Evolutionary conservation across 2,113 vertebrate genomes (phyloP).

Genomic region (Chelonoidis abingdonii): DNA sequence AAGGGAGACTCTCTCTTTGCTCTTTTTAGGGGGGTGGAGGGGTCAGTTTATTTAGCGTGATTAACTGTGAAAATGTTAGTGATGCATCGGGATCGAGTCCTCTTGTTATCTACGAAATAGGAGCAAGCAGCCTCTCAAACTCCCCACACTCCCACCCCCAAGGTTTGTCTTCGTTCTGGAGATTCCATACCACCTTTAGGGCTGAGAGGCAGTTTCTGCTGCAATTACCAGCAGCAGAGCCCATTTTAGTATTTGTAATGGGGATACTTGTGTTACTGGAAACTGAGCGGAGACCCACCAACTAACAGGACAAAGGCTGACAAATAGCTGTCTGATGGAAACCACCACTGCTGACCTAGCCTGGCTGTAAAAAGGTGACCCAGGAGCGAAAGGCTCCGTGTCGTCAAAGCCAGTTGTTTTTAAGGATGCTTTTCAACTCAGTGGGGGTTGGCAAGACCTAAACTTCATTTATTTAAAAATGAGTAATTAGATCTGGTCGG

Average conservation of each 20-base stretch:
- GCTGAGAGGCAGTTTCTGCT: neutral
- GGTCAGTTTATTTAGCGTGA: neutral
- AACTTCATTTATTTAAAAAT: too few relatives aligned
- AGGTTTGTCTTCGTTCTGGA: neutral
- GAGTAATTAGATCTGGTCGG: fast-evolving
- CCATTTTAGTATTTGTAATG: neutral
- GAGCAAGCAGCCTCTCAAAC: neutral
- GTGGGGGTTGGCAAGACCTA: neutral
- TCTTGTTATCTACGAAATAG: neutral
- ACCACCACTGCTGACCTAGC: neutral
- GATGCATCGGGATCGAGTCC: neutral
- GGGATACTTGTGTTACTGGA: neutral
- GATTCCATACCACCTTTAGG: neutral
- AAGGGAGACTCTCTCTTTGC: neutral
- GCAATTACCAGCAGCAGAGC: neutral
- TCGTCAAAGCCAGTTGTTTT: neutral
- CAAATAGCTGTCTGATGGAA: fast-evolving
- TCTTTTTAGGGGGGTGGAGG: neutral
- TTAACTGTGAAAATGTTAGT: neutral
- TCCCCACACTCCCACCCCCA: neutral
- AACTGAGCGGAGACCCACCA: neutral
- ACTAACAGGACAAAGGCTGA: neutral
- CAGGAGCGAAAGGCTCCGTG: neutral
- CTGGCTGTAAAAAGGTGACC: neutral
- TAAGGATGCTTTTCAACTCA: fast-evolving